These are phyloP conservation scores for Chaetodon trifasciatus DNA, from an alignment of 2,797 vertebrate species.

Conservation along the genomic window DNA sequence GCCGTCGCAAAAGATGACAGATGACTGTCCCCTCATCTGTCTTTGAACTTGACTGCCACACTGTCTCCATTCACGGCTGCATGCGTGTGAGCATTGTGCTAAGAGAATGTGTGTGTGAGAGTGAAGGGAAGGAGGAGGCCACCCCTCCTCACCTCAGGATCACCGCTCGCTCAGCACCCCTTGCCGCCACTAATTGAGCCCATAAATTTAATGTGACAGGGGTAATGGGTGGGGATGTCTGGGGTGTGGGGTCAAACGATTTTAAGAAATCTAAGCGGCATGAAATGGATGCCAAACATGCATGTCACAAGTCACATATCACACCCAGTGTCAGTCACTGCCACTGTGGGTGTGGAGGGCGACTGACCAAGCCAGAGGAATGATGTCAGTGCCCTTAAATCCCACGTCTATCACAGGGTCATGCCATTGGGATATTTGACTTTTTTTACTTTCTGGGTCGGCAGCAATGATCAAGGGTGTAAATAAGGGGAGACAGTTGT, in stretches of 20 bases:
- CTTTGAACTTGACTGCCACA: conserved; percentile 63
- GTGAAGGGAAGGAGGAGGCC: conserved; percentile 20
- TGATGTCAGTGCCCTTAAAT: conserved; percentile 29
- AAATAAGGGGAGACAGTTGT: not conserved
- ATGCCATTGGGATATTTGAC: not conserved
- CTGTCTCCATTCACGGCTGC: conserved; percentile 58
- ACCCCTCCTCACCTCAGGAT: conserved; percentile 40
- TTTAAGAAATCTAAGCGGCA: conserved; percentile 29
- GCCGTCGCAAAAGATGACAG: conserved; percentile 60
- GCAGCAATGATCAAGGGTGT: not conserved
- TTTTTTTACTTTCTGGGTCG: not conserved
- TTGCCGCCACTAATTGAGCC: conserved; percentile 25
- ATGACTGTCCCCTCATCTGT: conserved; percentile 50
- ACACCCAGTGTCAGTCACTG: not conserved
- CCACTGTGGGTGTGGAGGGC: not conserved
- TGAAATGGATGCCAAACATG: conserved; percentile 31
- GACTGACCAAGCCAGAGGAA: not conserved
- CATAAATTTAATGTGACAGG: conserved; percentile 69
- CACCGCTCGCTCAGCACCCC: conserved; percentile 25
- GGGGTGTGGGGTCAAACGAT: conserved; percentile 25
- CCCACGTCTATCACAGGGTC: not conserved
- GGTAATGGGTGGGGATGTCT: conserved; percentile 29
- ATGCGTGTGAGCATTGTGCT: conserved; percentile 60
- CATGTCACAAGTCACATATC: conserved; percentile 34
- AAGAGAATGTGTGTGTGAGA: conserved; percentile 34